Conservation (phyloP, 2,113 vertebrate species). For the Cricetomys ansorgei region DNA sequence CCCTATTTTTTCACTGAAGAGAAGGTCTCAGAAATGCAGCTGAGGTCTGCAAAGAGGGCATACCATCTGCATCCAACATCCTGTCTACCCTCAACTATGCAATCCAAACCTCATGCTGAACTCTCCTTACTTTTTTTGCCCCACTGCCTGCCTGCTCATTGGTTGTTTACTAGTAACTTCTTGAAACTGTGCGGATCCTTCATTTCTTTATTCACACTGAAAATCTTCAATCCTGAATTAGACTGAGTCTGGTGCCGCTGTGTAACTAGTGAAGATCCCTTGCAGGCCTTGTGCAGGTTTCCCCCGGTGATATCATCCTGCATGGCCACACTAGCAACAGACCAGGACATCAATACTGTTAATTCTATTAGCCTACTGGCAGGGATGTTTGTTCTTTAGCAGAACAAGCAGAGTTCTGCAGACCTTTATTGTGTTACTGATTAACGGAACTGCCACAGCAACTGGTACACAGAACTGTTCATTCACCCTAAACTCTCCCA, state of each 20-base stretch:
- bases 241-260: neutral
- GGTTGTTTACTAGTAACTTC: neutral
- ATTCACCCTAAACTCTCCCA: neutral
- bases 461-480: neutral
- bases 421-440: neutral
- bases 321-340: neutral
- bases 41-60: neutral
- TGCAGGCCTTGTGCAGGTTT: neutral
- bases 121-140: neutral
- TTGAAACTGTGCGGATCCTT: neutral
- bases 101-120: neutral
- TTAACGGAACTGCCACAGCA: neutral
- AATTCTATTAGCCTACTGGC: neutral
- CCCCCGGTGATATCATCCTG: neutral
- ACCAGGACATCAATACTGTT: neutral
- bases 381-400: neutral
- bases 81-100: neutral
- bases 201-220: neutral
- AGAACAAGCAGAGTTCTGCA: neutral
- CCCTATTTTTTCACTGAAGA: neutral
- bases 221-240: neutral
- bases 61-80: neutral
- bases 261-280: neutral
- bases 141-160: neutral
- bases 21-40: neutral